Conservation (phyloP, 2,113 vertebrate genomes). For the Narcine bancroftii region DNA sequence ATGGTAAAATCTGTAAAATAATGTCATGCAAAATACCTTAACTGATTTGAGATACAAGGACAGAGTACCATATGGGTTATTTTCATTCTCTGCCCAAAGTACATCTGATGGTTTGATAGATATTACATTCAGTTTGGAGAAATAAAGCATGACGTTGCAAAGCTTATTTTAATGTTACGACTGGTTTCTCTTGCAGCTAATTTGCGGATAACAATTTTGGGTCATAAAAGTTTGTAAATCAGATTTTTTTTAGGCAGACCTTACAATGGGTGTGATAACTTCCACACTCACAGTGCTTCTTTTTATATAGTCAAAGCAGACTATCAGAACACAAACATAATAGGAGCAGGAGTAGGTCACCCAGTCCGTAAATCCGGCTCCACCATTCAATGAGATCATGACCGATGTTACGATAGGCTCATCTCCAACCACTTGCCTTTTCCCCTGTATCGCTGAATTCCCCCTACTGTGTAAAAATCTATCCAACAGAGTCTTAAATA, state of each 20-base stretch:
- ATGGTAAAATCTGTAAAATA: background rate
- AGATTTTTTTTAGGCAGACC: background rate
- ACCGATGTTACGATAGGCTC: no score
- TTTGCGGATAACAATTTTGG: constrained; percentile 12
- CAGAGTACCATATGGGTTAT: background rate
- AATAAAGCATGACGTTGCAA: background rate
- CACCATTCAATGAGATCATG: no score
- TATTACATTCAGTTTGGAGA: background rate
- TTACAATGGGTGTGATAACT: background rate
- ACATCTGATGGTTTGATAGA: background rate
- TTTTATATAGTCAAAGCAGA: background rate
- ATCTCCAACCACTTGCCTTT: no score
- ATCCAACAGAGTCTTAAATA: no score
- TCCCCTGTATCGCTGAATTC: no score
- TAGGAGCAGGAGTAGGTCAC: no score
- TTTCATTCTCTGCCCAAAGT: background rate
- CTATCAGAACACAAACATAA: no score
- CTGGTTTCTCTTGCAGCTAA: background rate
- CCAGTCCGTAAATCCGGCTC: no score
- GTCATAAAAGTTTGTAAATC: constrained; percentile 4
- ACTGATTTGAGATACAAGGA: background rate
- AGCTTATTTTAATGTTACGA: background rate
- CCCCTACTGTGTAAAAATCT: no score
- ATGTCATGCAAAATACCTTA: background rate
- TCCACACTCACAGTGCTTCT: background rate